Evolutionary conservation across 2,113 vertebrate genomes (phyloP).

Genomic region (Aptenodytes forsteri): DNA sequence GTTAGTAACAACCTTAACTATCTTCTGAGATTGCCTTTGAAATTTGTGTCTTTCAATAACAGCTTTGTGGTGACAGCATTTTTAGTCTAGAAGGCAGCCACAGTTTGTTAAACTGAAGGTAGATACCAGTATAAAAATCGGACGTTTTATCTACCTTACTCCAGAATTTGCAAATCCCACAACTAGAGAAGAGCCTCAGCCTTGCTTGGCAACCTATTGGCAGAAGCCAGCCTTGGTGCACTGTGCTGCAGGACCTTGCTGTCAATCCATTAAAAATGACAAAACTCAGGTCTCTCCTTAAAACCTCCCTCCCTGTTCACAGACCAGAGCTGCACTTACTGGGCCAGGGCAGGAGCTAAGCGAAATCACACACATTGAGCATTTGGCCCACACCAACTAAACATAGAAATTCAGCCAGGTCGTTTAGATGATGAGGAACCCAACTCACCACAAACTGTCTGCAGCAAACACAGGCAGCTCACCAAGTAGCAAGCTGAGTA

Average conservation of each 20-base stretch:
- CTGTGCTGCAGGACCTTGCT: too few species aligned
- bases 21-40: neutral
- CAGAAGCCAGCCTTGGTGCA: neutral
- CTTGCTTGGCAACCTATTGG: neutral
- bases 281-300: neutral
- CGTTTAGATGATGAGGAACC: neutral
- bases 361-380: accelerated
- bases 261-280: neutral
- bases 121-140: neutral
- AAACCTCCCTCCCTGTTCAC: neutral
- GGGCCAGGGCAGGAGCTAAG: neutral
- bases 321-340: too few species aligned
- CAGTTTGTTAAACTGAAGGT: neutral
- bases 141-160: neutral
- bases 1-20: neutral
- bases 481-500: neutral
- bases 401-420: neutral
- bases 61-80: neutral
- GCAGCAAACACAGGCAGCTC: neutral
- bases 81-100: neutral
- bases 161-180: neutral
- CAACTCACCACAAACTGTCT: neutral
- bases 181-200: neutral
- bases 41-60: neutral
- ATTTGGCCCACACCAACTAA: neutral